A percentile compares a stretch with the other conserved stretches of the same genome.
Evolutionary conservation across 2,797 vertebrate species (phyloP).

Genomic region (Rousettus madagascariensis): DNA sequence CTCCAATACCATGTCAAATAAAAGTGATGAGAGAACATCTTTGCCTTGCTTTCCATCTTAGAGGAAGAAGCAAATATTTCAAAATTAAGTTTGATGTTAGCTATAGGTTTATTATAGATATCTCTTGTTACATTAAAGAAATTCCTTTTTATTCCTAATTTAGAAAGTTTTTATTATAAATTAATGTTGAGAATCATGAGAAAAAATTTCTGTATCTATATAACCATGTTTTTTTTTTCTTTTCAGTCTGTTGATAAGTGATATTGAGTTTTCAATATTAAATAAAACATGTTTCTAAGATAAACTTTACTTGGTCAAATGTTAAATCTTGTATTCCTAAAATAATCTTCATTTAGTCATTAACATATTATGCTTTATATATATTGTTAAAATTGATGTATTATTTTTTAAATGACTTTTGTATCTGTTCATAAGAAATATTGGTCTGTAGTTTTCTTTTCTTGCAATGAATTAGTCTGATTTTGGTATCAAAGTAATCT

Average conservation of each 20-base stretch:
- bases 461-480: neutral
- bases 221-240: neutral
- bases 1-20: neutral
- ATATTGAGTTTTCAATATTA: neutral
- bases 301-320: neutral
- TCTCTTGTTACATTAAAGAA: neutral
- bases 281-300: neutral
- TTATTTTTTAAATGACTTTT: neutral
- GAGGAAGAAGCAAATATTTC: neutral
- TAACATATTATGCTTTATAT: neutral
- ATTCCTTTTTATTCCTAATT: neutral
- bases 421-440: neutral
- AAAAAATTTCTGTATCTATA: neutral
- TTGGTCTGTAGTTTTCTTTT: neutral
- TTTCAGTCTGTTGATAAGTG: neutral
- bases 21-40: neutral
- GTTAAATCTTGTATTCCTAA: neutral
- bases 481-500: neutral
- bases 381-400: neutral
- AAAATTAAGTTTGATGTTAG: neutral
- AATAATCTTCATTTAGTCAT: neutral
- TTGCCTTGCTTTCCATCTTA: neutral
- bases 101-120: neutral
- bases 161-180: neutral
- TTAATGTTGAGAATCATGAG: neutral